phyloP scores from a whole-genome alignment of 2,797 vertebrate species.

The Sebastes miniatus region DNA sequence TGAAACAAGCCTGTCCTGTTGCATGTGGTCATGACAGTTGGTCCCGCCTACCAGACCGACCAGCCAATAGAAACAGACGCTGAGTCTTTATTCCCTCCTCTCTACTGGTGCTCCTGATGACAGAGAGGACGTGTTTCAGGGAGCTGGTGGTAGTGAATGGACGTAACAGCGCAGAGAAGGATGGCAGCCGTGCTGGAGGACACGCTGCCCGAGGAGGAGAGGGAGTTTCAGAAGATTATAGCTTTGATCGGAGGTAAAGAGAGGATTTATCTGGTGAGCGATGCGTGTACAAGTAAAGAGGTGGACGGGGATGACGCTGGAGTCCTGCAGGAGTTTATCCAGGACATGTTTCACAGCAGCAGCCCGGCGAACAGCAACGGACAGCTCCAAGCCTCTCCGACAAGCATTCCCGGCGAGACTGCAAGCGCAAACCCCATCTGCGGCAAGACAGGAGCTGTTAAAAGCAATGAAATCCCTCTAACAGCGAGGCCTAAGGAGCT shows the following conservation, averaged over 20 bases:
- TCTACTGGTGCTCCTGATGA: neutral
- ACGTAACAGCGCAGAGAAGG: neutral
- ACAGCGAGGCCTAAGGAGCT: slow-evolving; percentile 16
- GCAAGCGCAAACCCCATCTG: neutral
- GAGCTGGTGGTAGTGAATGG: neutral
- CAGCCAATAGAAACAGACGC: slow-evolving; percentile 54
- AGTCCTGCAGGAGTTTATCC: slow-evolving; percentile 73
- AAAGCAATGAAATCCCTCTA: slow-evolving; percentile 8
- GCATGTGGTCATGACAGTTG: neutral
- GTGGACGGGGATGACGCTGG: slow-evolving; percentile 40
- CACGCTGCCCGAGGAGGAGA: slow-evolving; percentile 55
- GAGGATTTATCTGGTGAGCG: slow-evolving; percentile 76
- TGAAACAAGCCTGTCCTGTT: neutral
- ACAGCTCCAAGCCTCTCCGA: neutral
- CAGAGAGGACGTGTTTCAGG: slow-evolving; percentile 13
- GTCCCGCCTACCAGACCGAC: slow-evolving; percentile 25
- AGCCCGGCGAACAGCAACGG: neutral
- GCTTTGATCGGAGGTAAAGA: slow-evolving; percentile 77
- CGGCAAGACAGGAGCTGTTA: neutral
- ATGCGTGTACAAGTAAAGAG: slow-evolving; percentile 46
- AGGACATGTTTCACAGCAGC: slow-evolving; percentile 68
- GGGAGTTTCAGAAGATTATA: slow-evolving; percentile 71
- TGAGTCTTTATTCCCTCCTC: neutral
- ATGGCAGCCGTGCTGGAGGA: slow-evolving; percentile 57
- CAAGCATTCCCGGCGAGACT: neutral